Base-by-base conservation (phyloP, 2,113 vertebrate genomes). In the Malurus alboscapulatus region DNA sequence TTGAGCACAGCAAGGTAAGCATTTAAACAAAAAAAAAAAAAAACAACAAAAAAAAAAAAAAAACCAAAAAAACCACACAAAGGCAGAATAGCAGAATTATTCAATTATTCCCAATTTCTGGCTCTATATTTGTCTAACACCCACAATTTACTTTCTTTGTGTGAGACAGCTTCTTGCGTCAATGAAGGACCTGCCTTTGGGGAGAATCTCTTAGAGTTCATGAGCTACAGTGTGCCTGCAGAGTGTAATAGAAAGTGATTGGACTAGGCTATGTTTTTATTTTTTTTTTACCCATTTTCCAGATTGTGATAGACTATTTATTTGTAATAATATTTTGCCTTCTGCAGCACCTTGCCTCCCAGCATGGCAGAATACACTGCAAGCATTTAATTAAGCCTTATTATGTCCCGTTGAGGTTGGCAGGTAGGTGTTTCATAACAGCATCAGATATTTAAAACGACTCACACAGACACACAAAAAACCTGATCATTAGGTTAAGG, bases 361-460 rank as follows among this genome's bases (percentile, higher is more conserved):
- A 91, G 86, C 38, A 50, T 50, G 69, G 69, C 44, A 91, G 77
- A 93, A 87, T 29, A 38, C n/a, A 79, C 73, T 53, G n/a, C 61
- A 93, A 87, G 73, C 62, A 76, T 87, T 88, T 93, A 92, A 94
- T 94, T 93, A 89, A 84, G 32, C 62, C 42, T 89, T 81, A 66
- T 54, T 32, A 68, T 45, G 7, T 68, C 51, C 58, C 67, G 85
- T 34, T 2, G 4, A 72, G 54, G 72, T 20, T 51, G 40, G 34
- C 81, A 91, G 47, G 14, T 48, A 93, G 19, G 78, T 79, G 71
- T 91, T 94, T 91, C 74, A 69, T 92, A 89, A 88, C 12, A 9
- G n/a, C 71, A 82, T 82, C 78, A 73, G 45, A 19, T 85, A 84
- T 72, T 79, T 82, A 75, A 88, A 77, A 68, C 17, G 0, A 61